These are phyloP conservation scores for Tipula vernalis DNA, from an alignment of 2,888 invertebrate genomes.

Conservation along the genomic window DNA sequence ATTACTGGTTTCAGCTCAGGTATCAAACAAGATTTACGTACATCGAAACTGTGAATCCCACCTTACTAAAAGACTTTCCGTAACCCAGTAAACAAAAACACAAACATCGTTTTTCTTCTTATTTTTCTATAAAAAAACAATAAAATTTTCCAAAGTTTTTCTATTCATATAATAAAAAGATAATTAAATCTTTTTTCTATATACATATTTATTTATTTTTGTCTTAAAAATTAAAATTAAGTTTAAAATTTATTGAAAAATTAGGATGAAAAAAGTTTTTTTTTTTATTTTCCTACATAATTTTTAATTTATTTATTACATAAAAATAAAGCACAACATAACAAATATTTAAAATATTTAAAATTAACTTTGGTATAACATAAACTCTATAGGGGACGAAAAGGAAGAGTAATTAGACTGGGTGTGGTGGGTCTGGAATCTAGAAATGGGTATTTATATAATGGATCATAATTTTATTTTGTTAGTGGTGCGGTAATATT, in stretches of 20 bases:
- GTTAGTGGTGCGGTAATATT: neutral
- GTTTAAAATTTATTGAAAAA: neutral
- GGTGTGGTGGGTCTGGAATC: neutral
- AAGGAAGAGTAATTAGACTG: neutral
- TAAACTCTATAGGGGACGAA: neutral
- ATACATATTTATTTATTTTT: neutral
- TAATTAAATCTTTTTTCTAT: neutral
- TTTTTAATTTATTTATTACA: neutral
- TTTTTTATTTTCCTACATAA: neutral
- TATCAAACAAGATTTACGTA: no score
- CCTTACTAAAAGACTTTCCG: no score
- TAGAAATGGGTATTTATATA: neutral
- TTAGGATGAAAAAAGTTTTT: neutral
- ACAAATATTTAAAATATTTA: neutral
- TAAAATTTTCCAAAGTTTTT: neutral
- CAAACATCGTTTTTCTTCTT: no score
- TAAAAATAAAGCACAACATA: neutral
- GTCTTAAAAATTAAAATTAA: neutral
- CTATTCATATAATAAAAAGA: neutral
- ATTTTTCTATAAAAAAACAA: no score
- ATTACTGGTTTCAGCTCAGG: no score
- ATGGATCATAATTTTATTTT: neutral
- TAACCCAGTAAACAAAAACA: no score
- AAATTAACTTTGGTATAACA: neutral
- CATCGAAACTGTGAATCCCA: no score